Evolutionary conservation across 2,113 vertebrate species (phyloP), one percentile per base, ranked within the genome.

Genomic region (Promerops cafer): DNA sequence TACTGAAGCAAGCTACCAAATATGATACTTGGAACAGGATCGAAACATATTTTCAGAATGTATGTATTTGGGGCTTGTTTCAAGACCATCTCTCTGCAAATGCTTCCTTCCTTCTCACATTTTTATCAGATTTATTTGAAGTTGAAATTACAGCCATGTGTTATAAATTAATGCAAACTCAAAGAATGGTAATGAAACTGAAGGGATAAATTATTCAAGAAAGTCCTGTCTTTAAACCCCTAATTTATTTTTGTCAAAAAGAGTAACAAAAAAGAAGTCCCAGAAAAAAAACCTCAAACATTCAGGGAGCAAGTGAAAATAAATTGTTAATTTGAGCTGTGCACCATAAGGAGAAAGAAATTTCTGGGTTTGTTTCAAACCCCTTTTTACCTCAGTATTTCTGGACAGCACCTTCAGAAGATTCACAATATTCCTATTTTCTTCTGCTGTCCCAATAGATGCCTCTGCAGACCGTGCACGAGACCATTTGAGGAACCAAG

Each of bases 261-360:
- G 2, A 30, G 5, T 15, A 77, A 63, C 8, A 71, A 23, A 60
- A 35, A 56, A 78, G 33, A 56, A 16, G 7, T 19, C 11, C 3
- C 3, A 26, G 16, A 11, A 33, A 52, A 23, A 37, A 66, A 50
- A 16, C 0, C 3, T 4, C 4, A 88, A 74, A 13, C 1, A 26
- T 61, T 40, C 42, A 66, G 12, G 3, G 45, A 77, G 20, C 4
- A 57, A 83, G 12, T 42, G 28, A 66, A 80, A 83, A 71, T 10
- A 81, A 85, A 37, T 47, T 45, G 2, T 37, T 74, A 47, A 6
- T 35, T 75, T 72, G 8, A 77, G 3, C 2, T n/a, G 6, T 56
- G 4, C 6, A 8, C 21, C 28, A 19, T 26, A 39, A 61, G 11
- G 1, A 77, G 9, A 14, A 78, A 91, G 33, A 37, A 59, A 80